Conservation (phyloP, 2,113 vertebrate species). For the Arothron firmamentum region DNA sequence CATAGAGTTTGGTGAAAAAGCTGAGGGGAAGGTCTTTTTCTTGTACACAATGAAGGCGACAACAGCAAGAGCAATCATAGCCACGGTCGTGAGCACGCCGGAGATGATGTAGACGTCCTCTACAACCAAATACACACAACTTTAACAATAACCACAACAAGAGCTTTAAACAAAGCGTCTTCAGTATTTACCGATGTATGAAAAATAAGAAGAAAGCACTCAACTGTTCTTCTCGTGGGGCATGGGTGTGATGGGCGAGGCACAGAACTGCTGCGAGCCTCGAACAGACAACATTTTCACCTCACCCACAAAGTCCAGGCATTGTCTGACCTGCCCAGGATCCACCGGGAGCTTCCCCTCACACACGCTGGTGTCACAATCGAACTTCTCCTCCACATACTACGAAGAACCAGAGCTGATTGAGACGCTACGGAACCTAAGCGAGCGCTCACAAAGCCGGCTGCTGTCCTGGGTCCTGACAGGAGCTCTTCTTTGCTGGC, state of each 20-base stretch:
- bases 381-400: accelerated
- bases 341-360: neutral
- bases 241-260: accelerated
- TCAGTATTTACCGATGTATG: no score
- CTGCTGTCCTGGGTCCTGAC: neutral
- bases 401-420: no score
- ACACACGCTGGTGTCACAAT: conserved; percentile 5
- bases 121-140: conserved; percentile 1
- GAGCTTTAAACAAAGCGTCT: no score
- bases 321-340: neutral
- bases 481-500: no score
- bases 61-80: accelerated
- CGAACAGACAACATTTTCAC: neutral
- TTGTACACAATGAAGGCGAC: conserved; percentile 8
- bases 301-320: conserved; percentile 36
- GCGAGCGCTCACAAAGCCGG: no score
- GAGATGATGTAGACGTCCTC: accelerated
- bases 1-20: accelerated
- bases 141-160: neutral
- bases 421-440: no score
- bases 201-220: conserved; percentile 15
- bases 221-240: neutral
- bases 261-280: conserved; percentile 17
- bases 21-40: neutral
- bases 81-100: accelerated